Base-by-base conservation (phyloP, 2,888 invertebrate genomes). In the Polydrusus tereticollis region DNA sequence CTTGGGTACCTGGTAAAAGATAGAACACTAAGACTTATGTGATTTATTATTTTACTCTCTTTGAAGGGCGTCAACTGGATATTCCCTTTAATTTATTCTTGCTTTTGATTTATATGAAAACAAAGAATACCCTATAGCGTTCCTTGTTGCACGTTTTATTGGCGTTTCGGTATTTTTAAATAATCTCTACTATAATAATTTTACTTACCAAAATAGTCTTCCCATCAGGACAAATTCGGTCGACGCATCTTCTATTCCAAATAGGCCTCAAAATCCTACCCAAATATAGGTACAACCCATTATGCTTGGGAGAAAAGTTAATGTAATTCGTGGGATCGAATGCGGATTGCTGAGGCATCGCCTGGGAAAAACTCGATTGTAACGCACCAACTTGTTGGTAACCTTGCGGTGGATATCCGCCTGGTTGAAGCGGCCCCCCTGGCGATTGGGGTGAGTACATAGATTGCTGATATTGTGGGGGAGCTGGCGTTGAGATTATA, bases 281-380 rank as follows among this genome's bases (percentile, higher is more conserved):
- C 12, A 98, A 91, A 82, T 96, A 97, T 45, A 97, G 89, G 86
- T 97, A 99, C 7, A 99, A 88, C 0, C 97, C 97, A 82, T 97
- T 95, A 83, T 98, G 98, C 83, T 96, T 96, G 0, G 95, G 91
- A 0, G 95, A 95, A 83, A 88, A 84, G 14, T 79, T 76, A 58
- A 83, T 81, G 1, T 82, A 81, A 45, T 74, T 77, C 18, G 75
- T 74, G 2, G 77, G 57, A 55, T 82, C 81, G 36, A 80, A 81
- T 16, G 74, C 47, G 6, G 76, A 57, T n/a, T 74, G 75, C 21
- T 65, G 69, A 6, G 78, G 65, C 23, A 77, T 21, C 12, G 77
- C 69, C 62, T 78, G 81, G 5, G 76, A 69, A 33, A 77, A 65
- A n/a, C 36, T 41, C 1, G 20, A 7, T 38, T 70, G 70, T 23